Evolutionary conservation across 2,888 invertebrate species (phyloP), one percentile per base, ranked within the genome.

Genomic region (Polymixis lichenea): DNA sequence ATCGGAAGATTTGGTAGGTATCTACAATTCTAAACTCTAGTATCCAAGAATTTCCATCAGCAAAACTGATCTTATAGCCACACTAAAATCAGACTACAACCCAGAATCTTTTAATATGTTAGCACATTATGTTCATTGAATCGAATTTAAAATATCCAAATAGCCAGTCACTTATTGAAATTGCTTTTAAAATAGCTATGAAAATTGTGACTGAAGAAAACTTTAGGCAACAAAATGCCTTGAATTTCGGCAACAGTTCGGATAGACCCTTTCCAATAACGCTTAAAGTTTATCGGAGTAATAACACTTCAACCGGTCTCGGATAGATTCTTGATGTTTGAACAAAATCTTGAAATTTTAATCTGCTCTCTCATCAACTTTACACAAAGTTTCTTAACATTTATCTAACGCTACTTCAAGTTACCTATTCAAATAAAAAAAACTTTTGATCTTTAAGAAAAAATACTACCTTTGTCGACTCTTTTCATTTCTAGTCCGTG

Each of bases 221-320:
- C 32, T 75, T 80, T 19, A 56, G 25, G 56, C 49, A 65, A 51
- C 51, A 70, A 76, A 82, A 61, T 58, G 17, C 32, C 55, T 43
- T 69, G 53, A 72, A 74, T 77, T 71, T 71, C 38, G 51, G 56
- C 53, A 79, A 67, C 61, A 61, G 43, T 85, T 76, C 25, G 32
- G 46, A 64, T 64, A 60, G 32, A 60, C 46, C 77, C n/a, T 69
- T 75, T 73, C 60, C 61, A 70, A 71, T 81, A 77, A 81, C 72
- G 62, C 66, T 71, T 67, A 49, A 73, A 71, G 71, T 77, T 85
- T 60, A 74, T 77, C n/a, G 61, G 32, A 85, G 82, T 80, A 65
- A 80, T 80, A 80, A 83, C 76, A 80, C 82, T 82, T 69, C 25
- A 74, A 46, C 28, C 51, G 22, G 38, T 55, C 46, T 38, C 55